phyloP scores from a whole-genome alignment of 2,113 vertebrate genomes.

The Urocolius indicus region DNA sequence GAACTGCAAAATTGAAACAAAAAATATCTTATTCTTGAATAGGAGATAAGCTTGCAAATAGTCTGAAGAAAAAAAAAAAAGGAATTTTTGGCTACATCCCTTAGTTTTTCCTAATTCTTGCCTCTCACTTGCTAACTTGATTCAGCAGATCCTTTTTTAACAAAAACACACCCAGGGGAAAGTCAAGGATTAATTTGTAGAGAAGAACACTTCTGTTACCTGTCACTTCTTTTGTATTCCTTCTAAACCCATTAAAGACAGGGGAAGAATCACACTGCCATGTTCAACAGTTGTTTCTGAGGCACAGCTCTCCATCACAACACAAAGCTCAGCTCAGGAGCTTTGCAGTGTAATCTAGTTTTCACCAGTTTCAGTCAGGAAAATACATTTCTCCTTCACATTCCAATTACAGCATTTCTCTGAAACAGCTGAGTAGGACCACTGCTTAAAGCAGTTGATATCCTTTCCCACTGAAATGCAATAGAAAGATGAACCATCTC shows the following conservation, averaged over 20 bases:
- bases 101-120: neutral
- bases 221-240: neutral
- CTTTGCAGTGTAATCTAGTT: neutral
- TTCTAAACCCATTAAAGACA: neutral
- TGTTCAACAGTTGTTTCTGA: neutral
- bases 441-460: neutral
- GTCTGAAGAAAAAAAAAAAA: neutral
- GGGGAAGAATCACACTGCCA: neutral
- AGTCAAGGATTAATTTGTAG: neutral
- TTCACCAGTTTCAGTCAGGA: neutral
- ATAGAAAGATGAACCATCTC: neutral
- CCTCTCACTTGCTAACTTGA: neutral
- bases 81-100: neutral
- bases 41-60: neutral
- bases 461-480: neutral
- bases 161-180: neutral
- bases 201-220: neutral
- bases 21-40: neutral
- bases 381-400: neutral
- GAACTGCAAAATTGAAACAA: neutral
- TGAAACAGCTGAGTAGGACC: neutral
- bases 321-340: neutral
- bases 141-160: neutral
- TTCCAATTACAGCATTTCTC: neutral
- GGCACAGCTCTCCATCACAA: neutral